A percentile compares a stretch with the other conserved stretches of the same genome.
These are phyloP conservation scores for Chrysolina americana DNA, from an alignment of 2,888 invertebrate genomes.

Conservation along the genomic window DNA sequence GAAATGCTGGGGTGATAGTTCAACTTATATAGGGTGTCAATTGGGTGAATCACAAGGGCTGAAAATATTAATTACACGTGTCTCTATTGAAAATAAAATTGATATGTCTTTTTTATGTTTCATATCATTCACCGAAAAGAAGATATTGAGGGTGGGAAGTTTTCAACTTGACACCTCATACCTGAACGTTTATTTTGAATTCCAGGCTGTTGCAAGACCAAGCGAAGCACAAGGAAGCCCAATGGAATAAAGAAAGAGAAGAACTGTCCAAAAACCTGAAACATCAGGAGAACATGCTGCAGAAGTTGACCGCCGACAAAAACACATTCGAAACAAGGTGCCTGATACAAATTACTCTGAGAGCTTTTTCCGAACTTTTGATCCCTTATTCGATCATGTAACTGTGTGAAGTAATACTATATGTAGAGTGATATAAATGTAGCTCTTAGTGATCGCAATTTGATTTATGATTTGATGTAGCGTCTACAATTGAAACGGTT, in stretches of 20 bases:
- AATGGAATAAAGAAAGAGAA: slow-evolving; percentile 64
- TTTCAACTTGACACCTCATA: too few relatives aligned
- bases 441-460: slow-evolving; percentile 8
- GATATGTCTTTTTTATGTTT: too few relatives aligned
- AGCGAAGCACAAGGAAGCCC: slow-evolving; percentile 61
- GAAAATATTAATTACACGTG: too few relatives aligned
- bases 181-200: slow-evolving; percentile 26
- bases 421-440: slow-evolving; percentile 14
- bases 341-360: slow-evolving; percentile 65
- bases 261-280: slow-evolving; percentile 61
- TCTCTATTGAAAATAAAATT: too few relatives aligned
- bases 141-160: too few relatives aligned
- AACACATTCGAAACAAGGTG: slow-evolving; percentile 66
- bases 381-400: slow-evolving; percentile 55
- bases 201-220: slow-evolving; percentile 62
- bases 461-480: background rate
- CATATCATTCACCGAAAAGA: too few relatives aligned
- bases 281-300: slow-evolving; percentile 60
- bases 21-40: too few relatives aligned
- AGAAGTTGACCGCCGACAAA: slow-evolving; percentile 62
- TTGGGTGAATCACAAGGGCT: too few relatives aligned
- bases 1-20: too few relatives aligned
- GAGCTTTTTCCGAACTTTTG: slow-evolving; percentile 65
- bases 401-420: slow-evolving; percentile 27
- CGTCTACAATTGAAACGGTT: background rate